Evolutionary conservation across 2,797 vertebrate species (phyloP).

Genomic region (Pangasius djambal): DNA sequence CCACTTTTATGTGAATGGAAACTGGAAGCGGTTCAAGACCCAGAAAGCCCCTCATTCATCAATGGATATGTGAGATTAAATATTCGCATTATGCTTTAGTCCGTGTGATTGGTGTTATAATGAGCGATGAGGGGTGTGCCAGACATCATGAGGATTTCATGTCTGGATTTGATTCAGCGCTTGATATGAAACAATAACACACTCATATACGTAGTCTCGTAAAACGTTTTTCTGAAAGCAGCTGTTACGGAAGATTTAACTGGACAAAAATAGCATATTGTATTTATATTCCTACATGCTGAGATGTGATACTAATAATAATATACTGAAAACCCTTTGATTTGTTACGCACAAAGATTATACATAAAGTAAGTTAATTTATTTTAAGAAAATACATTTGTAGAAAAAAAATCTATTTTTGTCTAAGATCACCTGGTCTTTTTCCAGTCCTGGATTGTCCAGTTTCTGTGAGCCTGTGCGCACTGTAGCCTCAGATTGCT

Average conservation of each 20-base stretch:
- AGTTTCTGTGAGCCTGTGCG: neutral
- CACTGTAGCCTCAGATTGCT: neutral
- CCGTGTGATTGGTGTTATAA: conserved; percentile 29
- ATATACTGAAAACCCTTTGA: neutral
- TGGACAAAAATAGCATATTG: neutral
- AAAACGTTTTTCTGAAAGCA: neutral
- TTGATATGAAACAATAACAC: neutral
- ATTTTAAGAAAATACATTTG: neutral
- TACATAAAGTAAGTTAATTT: neutral
- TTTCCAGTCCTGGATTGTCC: neutral
- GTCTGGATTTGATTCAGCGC: conserved; percentile 13
- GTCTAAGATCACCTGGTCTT: neutral
- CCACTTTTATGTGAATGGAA: conserved; percentile 49
- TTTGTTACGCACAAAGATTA: neutral
- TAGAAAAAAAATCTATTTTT: neutral
- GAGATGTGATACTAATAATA: neutral
- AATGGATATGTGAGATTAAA: conserved; percentile 41
- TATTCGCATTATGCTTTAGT: conserved; percentile 33
- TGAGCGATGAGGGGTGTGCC: conserved; percentile 4
- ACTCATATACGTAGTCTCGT: neutral
- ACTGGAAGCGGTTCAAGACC: conserved; percentile 44
- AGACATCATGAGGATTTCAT: neutral
- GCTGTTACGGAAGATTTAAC: neutral
- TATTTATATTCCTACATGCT: neutral
- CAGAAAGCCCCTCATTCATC: conserved; percentile 43